Percentiles rank a stretch among this genome's conserved stretches.
Conservation (phyloP, 2,888 invertebrate genomes). For the Trachelus tabidus region DNA sequence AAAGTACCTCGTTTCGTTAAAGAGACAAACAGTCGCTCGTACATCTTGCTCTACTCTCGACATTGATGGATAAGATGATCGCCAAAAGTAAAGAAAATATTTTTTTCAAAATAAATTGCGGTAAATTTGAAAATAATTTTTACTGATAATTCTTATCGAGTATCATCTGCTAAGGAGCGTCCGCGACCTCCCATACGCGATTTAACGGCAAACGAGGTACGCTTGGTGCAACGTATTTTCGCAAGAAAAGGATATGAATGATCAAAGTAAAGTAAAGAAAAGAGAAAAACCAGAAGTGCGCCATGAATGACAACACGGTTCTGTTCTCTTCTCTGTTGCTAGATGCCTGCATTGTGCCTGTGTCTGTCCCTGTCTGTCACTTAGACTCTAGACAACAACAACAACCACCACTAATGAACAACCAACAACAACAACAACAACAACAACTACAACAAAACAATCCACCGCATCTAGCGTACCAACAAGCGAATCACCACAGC, state of each 20-base stretch:
- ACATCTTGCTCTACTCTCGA: background rate
- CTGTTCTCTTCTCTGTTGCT: conserved; percentile 86
- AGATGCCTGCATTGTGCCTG: conserved; percentile 83
- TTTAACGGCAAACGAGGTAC: background rate
- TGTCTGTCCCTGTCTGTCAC: conserved; percentile 68
- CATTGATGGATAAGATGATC: background rate
- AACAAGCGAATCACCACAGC: conserved; percentile 67
- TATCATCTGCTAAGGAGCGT: background rate
- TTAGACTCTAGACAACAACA: conserved; percentile 67
- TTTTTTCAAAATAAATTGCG: background rate
- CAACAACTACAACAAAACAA: conserved; percentile 58
- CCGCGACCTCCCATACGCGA: background rate
- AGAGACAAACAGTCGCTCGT: background rate
- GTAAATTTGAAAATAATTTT: background rate
- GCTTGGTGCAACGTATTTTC: background rate
- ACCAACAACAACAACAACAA: conserved; percentile 59
- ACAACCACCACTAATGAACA: conserved; percentile 54
- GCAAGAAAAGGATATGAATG: background rate
- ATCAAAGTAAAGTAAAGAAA: conserved; percentile 2
- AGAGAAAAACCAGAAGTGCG: conserved; percentile 50
- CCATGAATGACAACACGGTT: conserved; percentile 66
- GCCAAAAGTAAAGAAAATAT: background rate
- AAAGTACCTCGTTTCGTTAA: background rate
- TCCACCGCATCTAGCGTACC: conserved; percentile 67
- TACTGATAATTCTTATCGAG: background rate